Conservation (phyloP, 2,888 invertebrate species). For the Lamellibrachia satsuma region DNA sequence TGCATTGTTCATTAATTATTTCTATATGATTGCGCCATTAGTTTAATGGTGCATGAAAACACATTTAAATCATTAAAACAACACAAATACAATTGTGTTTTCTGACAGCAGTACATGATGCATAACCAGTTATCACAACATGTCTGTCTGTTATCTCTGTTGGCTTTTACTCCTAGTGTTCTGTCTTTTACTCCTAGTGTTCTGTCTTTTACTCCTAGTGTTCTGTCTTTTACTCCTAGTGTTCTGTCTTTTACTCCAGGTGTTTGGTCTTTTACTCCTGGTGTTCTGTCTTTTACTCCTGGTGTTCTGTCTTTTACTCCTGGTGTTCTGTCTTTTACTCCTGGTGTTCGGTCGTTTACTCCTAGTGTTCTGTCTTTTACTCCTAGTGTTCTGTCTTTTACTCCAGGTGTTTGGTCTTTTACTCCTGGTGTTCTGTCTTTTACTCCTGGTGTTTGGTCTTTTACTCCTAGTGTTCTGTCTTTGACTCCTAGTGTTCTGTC, state of each 20-base stretch:
- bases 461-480: no score
- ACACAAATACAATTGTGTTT: background rate
- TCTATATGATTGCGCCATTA: background rate
- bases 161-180: background rate
- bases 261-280: no score
- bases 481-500: background rate
- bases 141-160: background rate
- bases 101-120: background rate
- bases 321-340: background rate
- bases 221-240: no score
- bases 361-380: no score
- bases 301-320: no score
- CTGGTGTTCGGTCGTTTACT: background rate
- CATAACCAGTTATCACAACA: background rate
- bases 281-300: no score
- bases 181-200: background rate
- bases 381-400: no score
- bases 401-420: no score
- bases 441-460: no score
- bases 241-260: no score
- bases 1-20: background rate
- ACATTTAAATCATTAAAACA: background rate
- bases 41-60: background rate
- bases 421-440: no score
- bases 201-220: background rate